phyloP scores from a whole-genome alignment of 2,888 invertebrate species.

The Drosophila kanekoi region DNA sequence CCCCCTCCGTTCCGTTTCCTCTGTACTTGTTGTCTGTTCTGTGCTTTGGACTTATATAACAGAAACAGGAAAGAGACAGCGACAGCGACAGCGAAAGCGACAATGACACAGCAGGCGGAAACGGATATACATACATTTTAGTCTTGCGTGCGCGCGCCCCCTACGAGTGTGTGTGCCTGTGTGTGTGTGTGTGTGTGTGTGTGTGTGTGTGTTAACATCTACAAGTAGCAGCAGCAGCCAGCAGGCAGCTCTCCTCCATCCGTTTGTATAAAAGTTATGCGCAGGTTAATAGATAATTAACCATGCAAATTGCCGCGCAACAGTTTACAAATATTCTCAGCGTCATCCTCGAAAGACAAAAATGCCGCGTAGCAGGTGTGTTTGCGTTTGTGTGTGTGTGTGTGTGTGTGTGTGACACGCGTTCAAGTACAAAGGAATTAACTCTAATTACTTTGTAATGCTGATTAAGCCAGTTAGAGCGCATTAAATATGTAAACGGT shows the following conservation, averaged over 20 bases:
- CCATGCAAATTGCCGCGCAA: slow-evolving; percentile 78
- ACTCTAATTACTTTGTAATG: slow-evolving; percentile 81
- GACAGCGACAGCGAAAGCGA: slow-evolving; percentile 34
- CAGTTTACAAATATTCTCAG: slow-evolving; percentile 75
- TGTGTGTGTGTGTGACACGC: slow-evolving; percentile 32
- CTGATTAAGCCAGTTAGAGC: slow-evolving; percentile 76
- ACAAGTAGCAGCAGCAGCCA: slow-evolving; percentile 31
- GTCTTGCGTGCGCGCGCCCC: slow-evolving; percentile 22
- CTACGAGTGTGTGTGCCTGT: slow-evolving; percentile 17
- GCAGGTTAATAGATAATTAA: slow-evolving; percentile 80
- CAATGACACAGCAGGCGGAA: slow-evolving; percentile 45
- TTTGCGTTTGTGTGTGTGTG: slow-evolving; percentile 13
- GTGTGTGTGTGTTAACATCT: slow-evolving; percentile 37
- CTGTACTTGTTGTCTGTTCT: slow-evolving; percentile 17
- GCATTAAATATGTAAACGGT: slow-evolving; percentile 75
- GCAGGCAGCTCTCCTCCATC: slow-evolving; percentile 21
- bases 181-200: slow-evolving; percentile 24
- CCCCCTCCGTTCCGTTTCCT: not conserved
- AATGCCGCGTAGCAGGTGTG: slow-evolving; percentile 9
- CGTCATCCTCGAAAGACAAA: slow-evolving; percentile 43
- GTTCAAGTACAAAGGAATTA: slow-evolving; percentile 75
- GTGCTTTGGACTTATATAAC: slow-evolving; percentile 36
- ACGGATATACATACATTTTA: slow-evolving; percentile 69
- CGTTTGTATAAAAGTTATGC: slow-evolving; percentile 69
- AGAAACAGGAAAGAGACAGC: slow-evolving; percentile 43